Percentiles rank a stretch among this genome's conserved stretches.
These are phyloP conservation scores for Caloenas nicobarica DNA, from an alignment of 2,113 vertebrate genomes.

Conservation along the genomic window DNA sequence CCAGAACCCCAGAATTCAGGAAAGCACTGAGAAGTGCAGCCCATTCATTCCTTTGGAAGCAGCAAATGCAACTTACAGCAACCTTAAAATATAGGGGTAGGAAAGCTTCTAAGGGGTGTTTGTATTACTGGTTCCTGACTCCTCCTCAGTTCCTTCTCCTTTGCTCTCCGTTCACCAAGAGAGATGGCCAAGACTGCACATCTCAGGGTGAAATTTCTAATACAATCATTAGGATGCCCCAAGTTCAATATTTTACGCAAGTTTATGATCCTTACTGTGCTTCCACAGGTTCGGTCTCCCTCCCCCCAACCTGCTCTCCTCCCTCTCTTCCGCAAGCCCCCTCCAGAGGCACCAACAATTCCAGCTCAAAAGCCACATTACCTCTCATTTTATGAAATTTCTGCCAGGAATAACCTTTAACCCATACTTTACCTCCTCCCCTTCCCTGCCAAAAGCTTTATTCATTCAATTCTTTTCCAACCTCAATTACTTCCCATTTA, in stretches of 20 bases:
- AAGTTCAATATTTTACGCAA: constrained; percentile 7
- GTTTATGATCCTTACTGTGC: constrained; percentile 7
- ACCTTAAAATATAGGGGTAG: not conserved
- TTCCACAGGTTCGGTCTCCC: not conserved
- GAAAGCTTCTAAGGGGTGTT: not conserved
- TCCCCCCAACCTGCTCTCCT: not conserved
- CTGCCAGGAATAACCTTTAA: constrained; percentile 62
- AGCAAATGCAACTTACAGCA: not conserved
- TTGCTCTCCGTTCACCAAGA: not conserved
- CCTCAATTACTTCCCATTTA: constrained; percentile 72
- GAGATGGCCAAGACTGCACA: not conserved
- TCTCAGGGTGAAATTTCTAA: not conserved
- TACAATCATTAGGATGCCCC: not conserved
- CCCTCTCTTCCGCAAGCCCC: not conserved
- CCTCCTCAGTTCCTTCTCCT: not conserved
- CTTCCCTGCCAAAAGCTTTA: constrained; percentile 64
- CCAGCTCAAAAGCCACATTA: constrained; percentile 58
- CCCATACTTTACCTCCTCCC: constrained; percentile 52
- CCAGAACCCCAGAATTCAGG: not conserved
- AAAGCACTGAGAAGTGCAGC: not conserved
- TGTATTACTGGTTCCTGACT: not conserved
- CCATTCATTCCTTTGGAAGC: not conserved
- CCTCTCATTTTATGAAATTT: constrained; percentile 67
- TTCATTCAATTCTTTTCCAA: constrained; percentile 62
- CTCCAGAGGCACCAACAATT: constrained; percentile 34